Percentiles rank a stretch among this genome's conserved stretches.
Evolutionary conservation across 2,797 vertebrate genomes (phyloP).

Genomic region (Siniperca obscura): DNA sequence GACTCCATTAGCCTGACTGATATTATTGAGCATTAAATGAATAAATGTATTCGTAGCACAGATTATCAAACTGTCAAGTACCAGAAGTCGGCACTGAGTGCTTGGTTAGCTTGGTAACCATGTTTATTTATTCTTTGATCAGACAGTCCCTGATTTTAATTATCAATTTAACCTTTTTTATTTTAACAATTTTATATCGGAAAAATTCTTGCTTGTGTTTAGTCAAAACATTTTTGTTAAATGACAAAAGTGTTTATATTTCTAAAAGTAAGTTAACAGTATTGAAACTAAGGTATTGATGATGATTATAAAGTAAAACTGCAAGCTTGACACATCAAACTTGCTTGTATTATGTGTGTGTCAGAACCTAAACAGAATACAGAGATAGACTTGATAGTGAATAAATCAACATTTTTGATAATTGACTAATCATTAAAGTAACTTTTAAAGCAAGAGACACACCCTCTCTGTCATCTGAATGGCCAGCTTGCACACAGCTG

Average conservation of each 20-base stretch:
- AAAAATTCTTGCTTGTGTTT: too few relatives aligned
- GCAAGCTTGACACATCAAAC: not conserved
- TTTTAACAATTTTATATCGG: too few relatives aligned
- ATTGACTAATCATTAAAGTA: too few relatives aligned
- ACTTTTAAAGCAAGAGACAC: too few relatives aligned
- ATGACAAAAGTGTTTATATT: not conserved
- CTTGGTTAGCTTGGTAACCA: not conserved
- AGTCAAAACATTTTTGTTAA: not conserved
- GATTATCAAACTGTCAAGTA: not conserved
- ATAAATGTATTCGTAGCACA: not conserved
- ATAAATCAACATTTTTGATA: not conserved
- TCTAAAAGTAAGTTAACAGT: not conserved
- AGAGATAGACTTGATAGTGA: not conserved
- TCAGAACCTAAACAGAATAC: not conserved
- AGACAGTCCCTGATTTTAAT: too few relatives aligned
- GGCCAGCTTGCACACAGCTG: conserved; percentile 35
- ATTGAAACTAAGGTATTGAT: not conserved
- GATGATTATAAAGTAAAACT: not conserved
- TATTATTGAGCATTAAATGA: not conserved
- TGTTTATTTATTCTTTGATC: not conserved
- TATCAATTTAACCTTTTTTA: too few relatives aligned
- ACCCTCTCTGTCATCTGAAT: conserved; percentile 34
- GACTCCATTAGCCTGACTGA: not conserved
- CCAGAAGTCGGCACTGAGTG: not conserved
- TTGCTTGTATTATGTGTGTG: not conserved